phyloP scores from a whole-genome alignment of 2,888 invertebrate species.

The Chirona hameri region DNA sequence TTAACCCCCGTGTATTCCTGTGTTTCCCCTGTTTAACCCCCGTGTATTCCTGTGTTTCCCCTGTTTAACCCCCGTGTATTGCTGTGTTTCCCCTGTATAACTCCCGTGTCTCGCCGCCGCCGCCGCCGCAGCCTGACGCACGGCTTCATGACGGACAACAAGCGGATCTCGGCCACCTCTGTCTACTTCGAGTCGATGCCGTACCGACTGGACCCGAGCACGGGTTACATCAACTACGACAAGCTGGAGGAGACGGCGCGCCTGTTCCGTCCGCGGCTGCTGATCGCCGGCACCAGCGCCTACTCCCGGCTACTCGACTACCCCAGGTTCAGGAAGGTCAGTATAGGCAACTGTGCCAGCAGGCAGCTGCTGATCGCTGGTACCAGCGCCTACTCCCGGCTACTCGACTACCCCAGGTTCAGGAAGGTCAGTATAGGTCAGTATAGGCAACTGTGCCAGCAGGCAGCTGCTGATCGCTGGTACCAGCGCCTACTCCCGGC shows the following conservation, averaged over 20 bases:
- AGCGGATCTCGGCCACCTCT: conserved; percentile 58
- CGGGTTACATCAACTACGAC: conserved; percentile 58
- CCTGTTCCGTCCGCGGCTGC: conserved; percentile 55
- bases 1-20: no score
- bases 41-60: no score
- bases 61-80: no score
- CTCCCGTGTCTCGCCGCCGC: not conserved
- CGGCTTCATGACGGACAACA: conserved; percentile 55
- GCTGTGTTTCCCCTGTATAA: no score
- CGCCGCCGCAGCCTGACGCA: conserved; percentile 45
- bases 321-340: conserved; percentile 49
- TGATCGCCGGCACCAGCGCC: conserved; percentile 55
- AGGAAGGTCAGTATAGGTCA: conserved; percentile 45
- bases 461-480: conserved; percentile 56
- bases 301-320: conserved; percentile 56
- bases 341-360: no score
- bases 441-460: no score
- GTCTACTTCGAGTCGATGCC: conserved; percentile 60
- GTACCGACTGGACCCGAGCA: conserved; percentile 54
- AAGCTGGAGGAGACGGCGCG: conserved; percentile 51
- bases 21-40: no score
- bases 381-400: conserved; percentile 51
- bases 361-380: conserved; percentile 57
- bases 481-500: conserved; percentile 51
- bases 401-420: conserved; percentile 54